Conservation (phyloP, 2,888 invertebrate species). For the Drosophila crucigera region DNA sequence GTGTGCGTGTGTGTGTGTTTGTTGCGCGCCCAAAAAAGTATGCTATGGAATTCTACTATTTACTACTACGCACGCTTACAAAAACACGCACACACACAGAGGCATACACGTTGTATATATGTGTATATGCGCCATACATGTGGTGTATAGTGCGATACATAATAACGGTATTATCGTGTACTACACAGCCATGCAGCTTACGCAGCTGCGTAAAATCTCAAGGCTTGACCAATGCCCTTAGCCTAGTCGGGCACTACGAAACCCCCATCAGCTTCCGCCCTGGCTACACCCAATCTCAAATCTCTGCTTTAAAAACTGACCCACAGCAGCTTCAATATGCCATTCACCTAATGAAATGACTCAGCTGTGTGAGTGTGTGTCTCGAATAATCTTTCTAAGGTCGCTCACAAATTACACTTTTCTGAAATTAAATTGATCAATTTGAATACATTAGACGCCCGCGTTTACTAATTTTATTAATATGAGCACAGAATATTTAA, state of each 20-base stretch:
- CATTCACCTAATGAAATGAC: constrained; percentile 44
- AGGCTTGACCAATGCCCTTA: constrained; percentile 73
- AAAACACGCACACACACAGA: constrained; percentile 31
- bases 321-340: constrained; percentile 36
- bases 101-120: constrained; percentile 8
- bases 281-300: neutral
- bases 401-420: neutral
- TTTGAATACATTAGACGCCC: neutral
- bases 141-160: constrained; percentile 44
- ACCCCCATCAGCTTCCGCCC: neutral
- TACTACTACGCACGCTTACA: constrained; percentile 72
- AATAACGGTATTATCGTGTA: constrained; percentile 70
- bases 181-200: constrained; percentile 67
- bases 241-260: constrained; percentile 40
- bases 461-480: neutral
- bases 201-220: constrained; percentile 79
- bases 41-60: constrained; percentile 76
- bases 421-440: neutral
- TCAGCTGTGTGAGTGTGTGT: constrained; percentile 18
- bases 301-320: constrained; percentile 18
- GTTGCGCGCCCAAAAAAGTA: constrained; percentile 76
- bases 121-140: constrained; percentile 20
- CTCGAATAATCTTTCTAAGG: constrained; percentile 2
- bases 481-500: neutral
- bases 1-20: constrained; percentile 33